Base-by-base conservation (phyloP, 2,113 vertebrate species). In the Tricholaema leucomelas region DNA sequence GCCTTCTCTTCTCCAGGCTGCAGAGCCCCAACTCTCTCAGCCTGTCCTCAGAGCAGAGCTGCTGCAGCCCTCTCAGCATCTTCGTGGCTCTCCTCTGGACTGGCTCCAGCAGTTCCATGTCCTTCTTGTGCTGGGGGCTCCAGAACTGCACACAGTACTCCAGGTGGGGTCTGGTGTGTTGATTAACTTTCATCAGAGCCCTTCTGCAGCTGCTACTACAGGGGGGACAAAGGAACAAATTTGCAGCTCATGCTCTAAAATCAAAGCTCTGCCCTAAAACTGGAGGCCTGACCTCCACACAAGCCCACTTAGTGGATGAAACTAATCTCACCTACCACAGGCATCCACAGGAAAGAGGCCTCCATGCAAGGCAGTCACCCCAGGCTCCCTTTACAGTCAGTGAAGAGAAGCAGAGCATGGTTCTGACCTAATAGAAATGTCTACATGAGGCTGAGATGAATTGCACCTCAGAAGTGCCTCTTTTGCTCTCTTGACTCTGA, bases 341-440 rank as follows among this genome's bases (percentile, higher is more conserved):
- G 25, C 69, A 35, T 74, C 38, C 74, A 28, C 33, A n/a, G 1
- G 4, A 75, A 54, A 66, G 88, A 81, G 80, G 21, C 46, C 65
- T 90, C 73, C 83, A n/a, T 55, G 25, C 13, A 52, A 71, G 65
- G 76, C 33, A 31, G 46, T 66, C 83, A 92, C 52, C 70, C 86
- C 83, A 84, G 86, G 77, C 48, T 88, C 48, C 80, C 52, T 86
- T 86, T 81, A 56, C 56, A 88, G 83, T 31, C 92, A 94, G 50
- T 93, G 94, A 95, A 90, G 91, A 95, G 92, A 94, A 95, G 64
- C 81, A 96, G 92, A 95, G 88, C 88, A 78, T 86, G 70, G n/a
- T 74, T 90, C 65, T 90, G 80, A 90, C 73, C 86, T 92, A 77
- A 88, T 56, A 94, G 91, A 95, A 93, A 92, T 60, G 81, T 92